Evolutionary conservation across 2,797 vertebrate genomes (phyloP).

Genomic region (Myotis myotis): DNA sequence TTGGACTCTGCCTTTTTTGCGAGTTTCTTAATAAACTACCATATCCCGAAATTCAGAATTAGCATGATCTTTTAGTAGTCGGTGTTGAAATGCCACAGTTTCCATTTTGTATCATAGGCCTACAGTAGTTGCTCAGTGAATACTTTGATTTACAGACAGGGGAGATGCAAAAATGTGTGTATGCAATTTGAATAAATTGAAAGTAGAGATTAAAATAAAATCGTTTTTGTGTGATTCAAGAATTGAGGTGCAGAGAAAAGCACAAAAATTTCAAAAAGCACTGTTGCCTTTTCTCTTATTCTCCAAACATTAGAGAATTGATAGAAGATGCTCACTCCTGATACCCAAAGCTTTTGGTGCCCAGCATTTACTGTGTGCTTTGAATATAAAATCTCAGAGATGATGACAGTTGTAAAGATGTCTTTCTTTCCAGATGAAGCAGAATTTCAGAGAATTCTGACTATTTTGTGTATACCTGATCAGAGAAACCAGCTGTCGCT

Average conservation of each 20-base stretch:
- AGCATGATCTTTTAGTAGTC: background rate
- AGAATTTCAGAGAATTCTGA: background rate
- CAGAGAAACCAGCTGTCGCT: background rate
- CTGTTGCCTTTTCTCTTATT: background rate
- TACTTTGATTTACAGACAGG: background rate
- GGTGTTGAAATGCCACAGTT: background rate
- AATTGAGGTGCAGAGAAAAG: conserved; percentile 30
- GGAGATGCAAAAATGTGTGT: background rate
- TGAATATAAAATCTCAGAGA: background rate
- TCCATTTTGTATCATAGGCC: background rate
- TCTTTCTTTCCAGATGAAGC: background rate
- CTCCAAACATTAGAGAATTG: background rate
- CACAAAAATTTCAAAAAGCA: background rate
- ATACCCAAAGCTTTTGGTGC: background rate
- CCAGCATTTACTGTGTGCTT: background rate
- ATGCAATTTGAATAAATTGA: background rate
- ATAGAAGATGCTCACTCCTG: background rate
- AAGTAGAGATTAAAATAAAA: background rate
- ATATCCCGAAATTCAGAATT: background rate
- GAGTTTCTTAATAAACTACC: conserved; percentile 13
- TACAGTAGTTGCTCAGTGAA: background rate
- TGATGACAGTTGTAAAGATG: background rate
- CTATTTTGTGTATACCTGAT: background rate
- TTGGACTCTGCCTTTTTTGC: background rate
- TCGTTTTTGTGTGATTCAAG: background rate